Percentiles rank a stretch among this genome's conserved stretches.
Evolutionary conservation across 2,797 vertebrate genomes (phyloP).

Genomic region (Gadopsis marmoratus): DNA sequence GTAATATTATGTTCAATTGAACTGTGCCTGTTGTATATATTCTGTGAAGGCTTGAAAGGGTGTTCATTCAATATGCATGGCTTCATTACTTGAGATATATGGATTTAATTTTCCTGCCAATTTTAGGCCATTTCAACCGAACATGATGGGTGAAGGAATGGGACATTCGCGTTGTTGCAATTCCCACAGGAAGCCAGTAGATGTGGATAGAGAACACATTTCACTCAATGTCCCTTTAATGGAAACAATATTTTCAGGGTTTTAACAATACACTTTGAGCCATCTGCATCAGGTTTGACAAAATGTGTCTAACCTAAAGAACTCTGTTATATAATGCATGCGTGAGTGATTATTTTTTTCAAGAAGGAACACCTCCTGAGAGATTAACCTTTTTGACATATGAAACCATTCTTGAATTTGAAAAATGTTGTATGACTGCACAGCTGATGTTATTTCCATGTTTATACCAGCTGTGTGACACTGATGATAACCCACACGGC

Average conservation of each 20-base stretch:
- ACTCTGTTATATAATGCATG: background rate
- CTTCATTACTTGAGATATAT: conserved; percentile 25
- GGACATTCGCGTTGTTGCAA: background rate
- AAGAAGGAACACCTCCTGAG: background rate
- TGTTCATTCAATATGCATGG: background rate
- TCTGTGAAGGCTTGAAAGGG: background rate
- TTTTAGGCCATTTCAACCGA: background rate
- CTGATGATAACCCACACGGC: background rate
- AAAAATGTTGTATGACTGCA: background rate
- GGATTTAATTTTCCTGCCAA: conserved; percentile 15
- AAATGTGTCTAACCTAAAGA: background rate
- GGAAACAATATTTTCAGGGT: conserved; percentile 1
- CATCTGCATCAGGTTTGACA: background rate
- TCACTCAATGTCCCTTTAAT: conserved; percentile 17
- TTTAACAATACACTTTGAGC: background rate
- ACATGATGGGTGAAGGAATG: background rate
- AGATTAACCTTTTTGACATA: background rate
- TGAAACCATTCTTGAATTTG: background rate
- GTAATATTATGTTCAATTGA: background rate
- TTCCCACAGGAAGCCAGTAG: conserved; percentile 37
- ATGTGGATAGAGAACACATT: conserved; percentile 33
- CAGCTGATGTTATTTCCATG: background rate
- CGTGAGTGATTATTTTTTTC: background rate
- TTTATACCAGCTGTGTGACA: background rate
- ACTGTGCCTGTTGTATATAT: background rate